Percentiles rank a stretch among this genome's conserved stretches.
phyloP scores from a whole-genome alignment of 2,888 invertebrate species.

The Polylopha cassiicola region DNA sequence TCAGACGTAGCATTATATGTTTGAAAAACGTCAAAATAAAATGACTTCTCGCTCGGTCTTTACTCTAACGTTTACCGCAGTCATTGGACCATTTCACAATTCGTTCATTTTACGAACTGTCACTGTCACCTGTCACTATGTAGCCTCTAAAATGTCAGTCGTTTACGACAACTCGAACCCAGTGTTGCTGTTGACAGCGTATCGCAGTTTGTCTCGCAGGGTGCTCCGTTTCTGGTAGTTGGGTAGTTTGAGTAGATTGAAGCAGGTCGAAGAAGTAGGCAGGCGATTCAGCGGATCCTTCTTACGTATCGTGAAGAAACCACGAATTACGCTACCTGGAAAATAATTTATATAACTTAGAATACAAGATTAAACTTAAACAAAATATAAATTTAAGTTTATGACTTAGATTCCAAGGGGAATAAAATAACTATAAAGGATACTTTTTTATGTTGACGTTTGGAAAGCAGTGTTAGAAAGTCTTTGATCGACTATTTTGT shows the following conservation, averaged over 20 bases:
- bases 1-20: no score
- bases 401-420: no score
- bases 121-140: constrained; percentile 8
- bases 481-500: no score
- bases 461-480: no score
- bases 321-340: constrained; percentile 95
- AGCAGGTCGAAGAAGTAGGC: constrained; percentile 99
- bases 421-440: no score
- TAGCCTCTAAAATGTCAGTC: not conserved
- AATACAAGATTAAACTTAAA: no score
- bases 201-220: constrained; percentile 95
- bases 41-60: no score
- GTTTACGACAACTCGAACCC: constrained; percentile 98
- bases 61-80: no score
- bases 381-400: no score
- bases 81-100: constrained; percentile 22
- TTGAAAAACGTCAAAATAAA: no score
- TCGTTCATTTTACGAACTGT: constrained; percentile 17
- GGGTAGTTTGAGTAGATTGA: constrained; percentile 97
- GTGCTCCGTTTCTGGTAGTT: constrained; percentile 98
- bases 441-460: no score
- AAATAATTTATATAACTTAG: no score
- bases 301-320: constrained; percentile 97
- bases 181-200: constrained; percentile 98
- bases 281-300: constrained; percentile 95